These are phyloP conservation scores for Atta colombica DNA, from an alignment of 1,140 invertebrate species.

Conservation along the genomic window DNA sequence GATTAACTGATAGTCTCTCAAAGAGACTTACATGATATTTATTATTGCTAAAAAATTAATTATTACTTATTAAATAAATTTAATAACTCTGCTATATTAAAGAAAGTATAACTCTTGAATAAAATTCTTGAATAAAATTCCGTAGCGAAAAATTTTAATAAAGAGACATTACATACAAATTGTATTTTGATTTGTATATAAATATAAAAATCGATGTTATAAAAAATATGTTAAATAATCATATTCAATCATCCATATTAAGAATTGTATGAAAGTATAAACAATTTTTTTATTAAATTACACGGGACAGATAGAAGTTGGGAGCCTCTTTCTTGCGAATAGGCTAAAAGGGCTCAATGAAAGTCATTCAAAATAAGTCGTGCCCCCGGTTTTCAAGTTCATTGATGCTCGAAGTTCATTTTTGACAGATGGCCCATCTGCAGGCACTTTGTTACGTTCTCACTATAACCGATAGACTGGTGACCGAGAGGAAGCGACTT, in stretches of 20 bases:
- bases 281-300: conserved; percentile 27
- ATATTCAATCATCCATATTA: neutral
- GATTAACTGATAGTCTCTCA: neutral
- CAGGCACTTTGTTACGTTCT: conserved; percentile 78
- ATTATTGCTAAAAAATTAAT: neutral
- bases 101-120: no score
- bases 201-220: neutral
- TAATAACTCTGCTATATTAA: neutral
- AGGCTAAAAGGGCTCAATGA: conserved; percentile 72
- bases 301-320: conserved; percentile 32
- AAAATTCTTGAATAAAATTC: no score
- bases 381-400: conserved; percentile 82
- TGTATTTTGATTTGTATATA: neutral
- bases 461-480: conserved; percentile 27
- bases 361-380: conserved; percentile 79
- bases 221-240: neutral
- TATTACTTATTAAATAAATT: conserved; percentile 11
- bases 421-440: conserved; percentile 84
- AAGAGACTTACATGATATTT: neutral
- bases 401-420: conserved; percentile 83
- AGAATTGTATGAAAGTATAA: neutral
- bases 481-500: conserved; percentile 53
- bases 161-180: neutral
- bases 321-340: conserved; percentile 47
- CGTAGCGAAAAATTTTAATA: conserved; percentile 9